A percentile compares a stretch with the other conserved stretches of the same genome.
These are phyloP conservation scores for Protobothrops mucrosquamatus DNA, from an alignment of 2,113 vertebrate species.

Conservation along the genomic window DNA sequence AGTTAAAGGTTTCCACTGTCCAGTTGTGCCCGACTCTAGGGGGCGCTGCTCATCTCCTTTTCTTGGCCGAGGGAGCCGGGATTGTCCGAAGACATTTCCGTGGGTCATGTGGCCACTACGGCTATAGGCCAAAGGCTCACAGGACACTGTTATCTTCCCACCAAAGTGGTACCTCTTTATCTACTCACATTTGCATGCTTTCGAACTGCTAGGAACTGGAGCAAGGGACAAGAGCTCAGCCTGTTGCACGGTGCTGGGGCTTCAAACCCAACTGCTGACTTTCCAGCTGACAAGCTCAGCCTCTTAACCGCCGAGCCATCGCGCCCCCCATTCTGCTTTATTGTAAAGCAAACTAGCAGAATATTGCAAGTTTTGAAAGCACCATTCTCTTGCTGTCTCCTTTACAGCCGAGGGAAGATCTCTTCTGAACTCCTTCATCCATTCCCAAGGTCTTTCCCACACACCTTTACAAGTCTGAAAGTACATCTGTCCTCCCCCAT, in stretches of 20 bases:
- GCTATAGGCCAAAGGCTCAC: neutral
- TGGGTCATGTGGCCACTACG: neutral
- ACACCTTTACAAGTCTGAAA: neutral
- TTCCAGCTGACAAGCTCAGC: neutral
- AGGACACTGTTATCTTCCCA: neutral
- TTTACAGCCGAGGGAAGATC: neutral
- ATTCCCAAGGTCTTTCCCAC: neutral
- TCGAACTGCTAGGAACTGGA: neutral
- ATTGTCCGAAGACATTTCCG: neutral
- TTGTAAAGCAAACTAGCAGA: neutral
- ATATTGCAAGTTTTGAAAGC: neutral
- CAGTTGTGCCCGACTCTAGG: neutral
- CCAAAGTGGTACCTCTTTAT: neutral
- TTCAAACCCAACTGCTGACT: neutral
- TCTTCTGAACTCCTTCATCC: neutral
- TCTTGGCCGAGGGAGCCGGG: neutral
- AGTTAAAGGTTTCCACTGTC: neutral
- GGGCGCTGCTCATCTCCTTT: neutral
- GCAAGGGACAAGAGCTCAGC: neutral
- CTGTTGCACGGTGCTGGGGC: neutral
- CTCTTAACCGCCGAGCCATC: neutral
- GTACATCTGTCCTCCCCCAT: neutral
- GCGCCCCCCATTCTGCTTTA: neutral
- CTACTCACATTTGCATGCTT: neutral
- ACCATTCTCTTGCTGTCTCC: neutral